A percentile compares a stretch with the other conserved stretches of the same genome.
Conservation (phyloP, 1,140 invertebrate species). For the Laupala kohalensis region DNA sequence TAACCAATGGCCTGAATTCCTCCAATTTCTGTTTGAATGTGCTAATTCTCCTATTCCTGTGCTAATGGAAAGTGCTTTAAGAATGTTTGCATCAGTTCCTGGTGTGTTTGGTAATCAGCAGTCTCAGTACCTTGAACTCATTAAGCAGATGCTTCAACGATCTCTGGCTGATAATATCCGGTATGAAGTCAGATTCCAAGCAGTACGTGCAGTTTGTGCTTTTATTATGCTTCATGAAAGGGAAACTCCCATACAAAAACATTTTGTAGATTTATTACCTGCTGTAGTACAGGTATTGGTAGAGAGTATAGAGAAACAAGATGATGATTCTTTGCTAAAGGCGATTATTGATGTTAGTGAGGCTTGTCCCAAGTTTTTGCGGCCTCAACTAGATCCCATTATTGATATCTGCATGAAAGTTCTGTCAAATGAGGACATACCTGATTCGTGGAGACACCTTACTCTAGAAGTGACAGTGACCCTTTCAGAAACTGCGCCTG, state of each 20-base stretch:
- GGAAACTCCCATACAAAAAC: constrained; percentile 71
- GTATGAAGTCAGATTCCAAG: constrained; percentile 58
- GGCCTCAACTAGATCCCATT: constrained; percentile 73
- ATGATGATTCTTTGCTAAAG: constrained; percentile 85
- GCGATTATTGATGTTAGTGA: constrained; percentile 88
- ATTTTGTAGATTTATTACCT: constrained; percentile 73
- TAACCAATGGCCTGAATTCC: constrained; percentile 93
- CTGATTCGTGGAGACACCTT: constrained; percentile 79
- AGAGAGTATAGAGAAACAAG: constrained; percentile 65
- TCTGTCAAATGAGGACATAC: constrained; percentile 55
- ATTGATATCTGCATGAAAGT: constrained; percentile 84
- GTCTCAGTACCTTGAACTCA: constrained; percentile 76
- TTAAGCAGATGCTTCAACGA: constrained; percentile 85
- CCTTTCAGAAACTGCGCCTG: constrained; percentile 83
- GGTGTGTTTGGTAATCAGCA: constrained; percentile 95
- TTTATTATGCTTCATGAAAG: constrained; percentile 88
- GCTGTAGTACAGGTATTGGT: constrained; percentile 60
- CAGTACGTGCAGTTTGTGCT: constrained; percentile 69
- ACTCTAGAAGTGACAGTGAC: constrained; percentile 90
- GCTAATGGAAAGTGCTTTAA: constrained; percentile 85
- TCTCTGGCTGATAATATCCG: constrained; percentile 56
- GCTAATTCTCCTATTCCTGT: constrained; percentile 65
- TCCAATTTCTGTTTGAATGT: constrained; percentile 92
- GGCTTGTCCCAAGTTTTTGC: constrained; percentile 80
- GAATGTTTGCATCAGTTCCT: constrained; percentile 89